Evolutionary conservation across 2,888 invertebrate species (phyloP), one percentile per base, ranked within the genome.

Genomic region (Microdon myrmicae): DNA sequence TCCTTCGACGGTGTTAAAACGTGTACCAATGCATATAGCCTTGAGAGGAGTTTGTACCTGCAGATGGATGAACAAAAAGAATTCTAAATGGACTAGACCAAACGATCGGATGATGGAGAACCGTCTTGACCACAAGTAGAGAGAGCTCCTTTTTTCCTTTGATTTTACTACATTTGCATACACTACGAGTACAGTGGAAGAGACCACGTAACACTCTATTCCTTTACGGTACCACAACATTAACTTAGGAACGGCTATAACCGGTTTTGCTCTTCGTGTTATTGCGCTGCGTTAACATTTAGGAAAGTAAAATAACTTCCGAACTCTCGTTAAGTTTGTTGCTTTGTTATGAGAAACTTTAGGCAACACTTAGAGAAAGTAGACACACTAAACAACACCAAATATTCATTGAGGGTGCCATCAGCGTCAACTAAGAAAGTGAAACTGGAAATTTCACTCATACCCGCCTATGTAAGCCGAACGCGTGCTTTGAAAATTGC

Each of bases 1-100:
- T 59, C 37, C 37, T 43, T 48, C 55, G 13, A 53, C 54, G 48
- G 60, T 41, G 60, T 55, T 60, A 55, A 60, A 60, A 60, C 48
- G 60, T 60, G 48, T 48, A 55, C 54, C 55, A 55, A 60, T 48
- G 48, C 25, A 54, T 47, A 34, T 38, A 29, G 39, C 45, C 45
- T 59, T 20, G 37, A 47, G 60, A 41, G 25, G 45, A 47, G 31
- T 54, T 47, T 47, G 48, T 55, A 47, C 47, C 43, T 54, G 43
- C 22, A 48, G 37, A 37, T 29, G 20, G 13, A 54, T 23, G 17
- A 41, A 37, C 23, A 31, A 23, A 17, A 34, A 34, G 17, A 35
- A 26, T 5, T 23, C 26, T 17, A 51, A 51, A 44, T 45, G 41
- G 37, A 59, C 25, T 47, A 47, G 53, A 41, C 59, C 45, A 37